Evolutionary conservation across 2,797 vertebrate species (phyloP), one percentile per base, ranked within the genome.

Genomic region (Champsocephalus gunnari): DNA sequence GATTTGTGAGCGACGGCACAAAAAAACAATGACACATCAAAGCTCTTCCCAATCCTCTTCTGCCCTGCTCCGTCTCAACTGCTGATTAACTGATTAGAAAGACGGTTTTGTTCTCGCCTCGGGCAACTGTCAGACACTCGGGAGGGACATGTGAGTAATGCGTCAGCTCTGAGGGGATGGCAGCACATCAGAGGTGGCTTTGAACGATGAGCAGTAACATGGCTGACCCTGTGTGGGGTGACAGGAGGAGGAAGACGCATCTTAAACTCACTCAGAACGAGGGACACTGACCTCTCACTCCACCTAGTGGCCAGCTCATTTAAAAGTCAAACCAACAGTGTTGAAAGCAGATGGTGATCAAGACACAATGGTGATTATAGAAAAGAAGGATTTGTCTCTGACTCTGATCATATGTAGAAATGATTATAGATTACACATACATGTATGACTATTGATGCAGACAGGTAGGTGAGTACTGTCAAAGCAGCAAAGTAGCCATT

Each of bases 261-360:
- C 54, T 54, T 9, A 43, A 66, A 83, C 59, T 11, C 83, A 53
- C 13, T 53, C 58, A 54, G 51, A 75, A 59, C 64, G 65, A 70
- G 62, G 41, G 59, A 73, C 38, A 38, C 78, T 92, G 84, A 92
- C 85, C 88, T 94, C 89, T 94, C 71, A 86, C 93, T 88, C 94
- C 94, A 91, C 85, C 94, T 94, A 93, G 93, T 94, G 94, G 94
- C 69, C 78, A 74, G 50, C 79, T 68, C 48, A 67, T 81, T 76
- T 77, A 78, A 77, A 66, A 73, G 50, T 41, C 53, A 73, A 66
- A 14, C 28, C 48, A 19, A 24, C 38, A 61, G 21, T 54, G 1
- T 50, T 59, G 19, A 60, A 61, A 56, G 34, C 14, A 59, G 65
- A 66, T 9, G n/a, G n/a, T 59, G 64, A 55, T 50, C 51, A 66